phyloP scores from a whole-genome alignment of 2,888 invertebrate genomes.

The Oscheius onirici region DNA sequence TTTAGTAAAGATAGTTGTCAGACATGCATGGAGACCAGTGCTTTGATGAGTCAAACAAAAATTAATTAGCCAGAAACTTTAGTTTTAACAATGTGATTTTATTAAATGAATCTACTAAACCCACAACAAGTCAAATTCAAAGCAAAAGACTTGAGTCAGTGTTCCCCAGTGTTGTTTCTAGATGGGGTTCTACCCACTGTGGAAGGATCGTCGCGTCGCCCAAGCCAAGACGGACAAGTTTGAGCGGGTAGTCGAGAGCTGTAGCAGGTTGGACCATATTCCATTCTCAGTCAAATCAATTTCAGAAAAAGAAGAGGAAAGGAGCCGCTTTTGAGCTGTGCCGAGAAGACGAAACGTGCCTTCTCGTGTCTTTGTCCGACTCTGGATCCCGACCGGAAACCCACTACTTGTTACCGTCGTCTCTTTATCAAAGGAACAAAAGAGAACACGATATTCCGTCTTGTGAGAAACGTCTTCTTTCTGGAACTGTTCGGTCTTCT shows the following conservation, averaged over 20 bases:
- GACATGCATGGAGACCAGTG: too few relatives aligned
- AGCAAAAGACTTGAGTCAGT: too few relatives aligned
- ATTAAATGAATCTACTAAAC: too few relatives aligned
- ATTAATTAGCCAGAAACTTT: too few relatives aligned
- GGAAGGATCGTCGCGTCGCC: slow-evolving; percentile 7
- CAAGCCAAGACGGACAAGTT: background rate
- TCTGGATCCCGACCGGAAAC: background rate
- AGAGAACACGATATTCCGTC: slow-evolving; percentile 33
- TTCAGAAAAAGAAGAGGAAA: background rate
- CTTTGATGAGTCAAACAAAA: too few relatives aligned
- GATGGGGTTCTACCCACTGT: slow-evolving; percentile 3
- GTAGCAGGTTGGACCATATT: background rate
- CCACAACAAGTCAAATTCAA: too few relatives aligned
- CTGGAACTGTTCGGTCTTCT: slow-evolving; percentile 55
- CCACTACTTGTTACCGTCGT: background rate
- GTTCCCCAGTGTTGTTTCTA: background rate
- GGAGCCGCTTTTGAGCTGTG: background rate
- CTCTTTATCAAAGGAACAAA: slow-evolving; percentile 17
- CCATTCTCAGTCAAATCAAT: background rate
- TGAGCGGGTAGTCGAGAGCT: slow-evolving; percentile 3
- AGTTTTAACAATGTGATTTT: too few relatives aligned
- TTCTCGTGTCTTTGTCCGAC: background rate
- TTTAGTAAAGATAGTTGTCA: too few relatives aligned
- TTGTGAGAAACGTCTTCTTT: slow-evolving; percentile 41
- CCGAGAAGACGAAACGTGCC: background rate